phyloP scores from a whole-genome alignment of 2,797 vertebrate species.

The Gobio occitaniae region DNA sequence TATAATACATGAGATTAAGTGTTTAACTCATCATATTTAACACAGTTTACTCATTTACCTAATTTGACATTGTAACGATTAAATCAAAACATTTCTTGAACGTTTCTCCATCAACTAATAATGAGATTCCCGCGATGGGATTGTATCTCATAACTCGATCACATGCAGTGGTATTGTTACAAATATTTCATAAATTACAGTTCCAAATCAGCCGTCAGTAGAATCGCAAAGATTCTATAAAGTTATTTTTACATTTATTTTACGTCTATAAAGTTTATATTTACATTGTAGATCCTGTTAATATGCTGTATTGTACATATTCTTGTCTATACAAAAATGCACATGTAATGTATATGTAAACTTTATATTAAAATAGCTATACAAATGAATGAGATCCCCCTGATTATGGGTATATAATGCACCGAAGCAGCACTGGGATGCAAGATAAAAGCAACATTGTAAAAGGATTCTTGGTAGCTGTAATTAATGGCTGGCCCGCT shows the following conservation, averaged over 20 bases:
- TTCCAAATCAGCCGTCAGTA: not conserved
- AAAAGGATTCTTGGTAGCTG: constrained; percentile 1
- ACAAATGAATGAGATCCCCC: not conserved
- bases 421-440: not conserved
- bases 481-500: constrained; percentile 44
- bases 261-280: not conserved
- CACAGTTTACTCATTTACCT: not conserved
- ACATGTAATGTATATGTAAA: not conserved
- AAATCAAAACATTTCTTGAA: not conserved
- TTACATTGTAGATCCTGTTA: not conserved
- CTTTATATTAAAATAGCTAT: not conserved
- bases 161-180: not conserved
- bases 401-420: not conserved
- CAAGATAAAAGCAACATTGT: not conserved
- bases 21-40: not conserved
- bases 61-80: not conserved
- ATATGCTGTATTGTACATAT: not conserved
- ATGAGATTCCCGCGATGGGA: not conserved
- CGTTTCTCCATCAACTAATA: not conserved
- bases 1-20: not conserved
- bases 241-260: not conserved
- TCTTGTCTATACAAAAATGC: not conserved
- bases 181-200: not conserved
- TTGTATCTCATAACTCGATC: not conserved
- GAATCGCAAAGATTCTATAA: not conserved